A percentile compares a stretch with the other conserved stretches of the same genome.
These are phyloP conservation scores for Onychomys arenicola DNA, from an alignment of 2,797 vertebrate species.

Conservation along the genomic window DNA sequence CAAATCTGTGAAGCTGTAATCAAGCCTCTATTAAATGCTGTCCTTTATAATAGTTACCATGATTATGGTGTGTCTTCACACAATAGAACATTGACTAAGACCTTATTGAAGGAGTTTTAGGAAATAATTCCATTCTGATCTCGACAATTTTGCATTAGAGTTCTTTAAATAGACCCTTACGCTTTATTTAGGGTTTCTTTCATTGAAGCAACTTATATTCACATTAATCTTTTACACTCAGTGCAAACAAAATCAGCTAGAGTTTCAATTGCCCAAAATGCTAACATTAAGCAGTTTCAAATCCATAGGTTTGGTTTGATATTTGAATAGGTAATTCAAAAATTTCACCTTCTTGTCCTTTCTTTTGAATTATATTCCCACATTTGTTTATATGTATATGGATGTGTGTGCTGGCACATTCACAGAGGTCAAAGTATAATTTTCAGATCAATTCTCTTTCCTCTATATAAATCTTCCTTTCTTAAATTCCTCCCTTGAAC, in stretches of 20 bases:
- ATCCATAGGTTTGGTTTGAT: neutral
- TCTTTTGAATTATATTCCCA: neutral
- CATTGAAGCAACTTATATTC: neutral
- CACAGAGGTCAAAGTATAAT: neutral
- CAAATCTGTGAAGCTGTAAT: neutral
- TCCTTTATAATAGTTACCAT: neutral
- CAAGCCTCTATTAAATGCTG: neutral
- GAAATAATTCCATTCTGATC: neutral
- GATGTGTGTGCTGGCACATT: neutral
- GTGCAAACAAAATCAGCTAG: neutral
- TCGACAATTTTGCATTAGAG: neutral
- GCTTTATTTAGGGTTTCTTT: neutral
- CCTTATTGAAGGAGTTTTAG: neutral
- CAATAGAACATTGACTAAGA: neutral
- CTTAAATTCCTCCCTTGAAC: neutral
- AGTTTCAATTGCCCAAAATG: neutral
- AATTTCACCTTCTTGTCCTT: neutral
- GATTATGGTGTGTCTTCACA: neutral
- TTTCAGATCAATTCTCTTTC: neutral
- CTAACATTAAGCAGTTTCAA: neutral
- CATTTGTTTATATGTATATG: neutral
- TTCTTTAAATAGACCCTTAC: neutral
- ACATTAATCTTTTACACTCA: neutral
- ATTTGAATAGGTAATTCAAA: neutral
- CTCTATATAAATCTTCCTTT: neutral